These are phyloP conservation scores for Sturnira hondurensis DNA, from an alignment of 2,113 vertebrate species.

Conservation along the genomic window DNA sequence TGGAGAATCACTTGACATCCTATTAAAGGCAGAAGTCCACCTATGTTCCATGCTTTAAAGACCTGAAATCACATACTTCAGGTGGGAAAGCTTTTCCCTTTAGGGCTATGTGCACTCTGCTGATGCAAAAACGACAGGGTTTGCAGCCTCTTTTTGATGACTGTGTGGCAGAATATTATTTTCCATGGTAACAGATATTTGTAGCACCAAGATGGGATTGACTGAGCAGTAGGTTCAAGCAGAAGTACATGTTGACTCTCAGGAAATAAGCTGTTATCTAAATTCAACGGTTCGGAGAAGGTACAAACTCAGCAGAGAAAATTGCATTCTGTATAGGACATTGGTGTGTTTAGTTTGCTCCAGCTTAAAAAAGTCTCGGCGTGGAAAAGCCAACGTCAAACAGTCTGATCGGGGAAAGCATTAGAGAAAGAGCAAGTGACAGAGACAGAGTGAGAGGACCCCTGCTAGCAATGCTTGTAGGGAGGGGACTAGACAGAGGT, in stretches of 20 bases:
- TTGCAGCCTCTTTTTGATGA: slow-evolving; percentile 2
- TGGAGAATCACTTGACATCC: not conserved
- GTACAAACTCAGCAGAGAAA: slow-evolving; percentile 28
- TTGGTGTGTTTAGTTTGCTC: not conserved
- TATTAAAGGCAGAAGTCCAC: not conserved
- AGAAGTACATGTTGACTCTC: slow-evolving; percentile 34
- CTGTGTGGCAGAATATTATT: slow-evolving; percentile 33
- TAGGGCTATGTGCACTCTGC: not conserved
- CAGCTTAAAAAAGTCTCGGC: not conserved
- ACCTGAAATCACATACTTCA: not conserved
- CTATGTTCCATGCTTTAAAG: not conserved
- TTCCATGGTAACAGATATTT: slow-evolving; percentile 42
- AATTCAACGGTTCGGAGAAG: slow-evolving; percentile 33
- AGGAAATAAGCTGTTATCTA: slow-evolving; percentile 48
- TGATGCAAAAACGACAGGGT: not conserved
- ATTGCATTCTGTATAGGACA: not conserved
- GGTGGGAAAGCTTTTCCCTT: not conserved
- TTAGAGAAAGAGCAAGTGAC: not conserved
- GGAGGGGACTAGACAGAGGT: not conserved
- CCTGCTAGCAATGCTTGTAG: too few relatives aligned
- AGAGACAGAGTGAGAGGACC: not conserved
- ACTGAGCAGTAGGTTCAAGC: slow-evolving; percentile 31
- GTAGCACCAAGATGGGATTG: not conserved
- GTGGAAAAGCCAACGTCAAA: not conserved
- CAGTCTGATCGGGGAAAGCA: not conserved